phyloP scores from a whole-genome alignment of 2,888 invertebrate species.

The Cheilosia pagana region DNA sequence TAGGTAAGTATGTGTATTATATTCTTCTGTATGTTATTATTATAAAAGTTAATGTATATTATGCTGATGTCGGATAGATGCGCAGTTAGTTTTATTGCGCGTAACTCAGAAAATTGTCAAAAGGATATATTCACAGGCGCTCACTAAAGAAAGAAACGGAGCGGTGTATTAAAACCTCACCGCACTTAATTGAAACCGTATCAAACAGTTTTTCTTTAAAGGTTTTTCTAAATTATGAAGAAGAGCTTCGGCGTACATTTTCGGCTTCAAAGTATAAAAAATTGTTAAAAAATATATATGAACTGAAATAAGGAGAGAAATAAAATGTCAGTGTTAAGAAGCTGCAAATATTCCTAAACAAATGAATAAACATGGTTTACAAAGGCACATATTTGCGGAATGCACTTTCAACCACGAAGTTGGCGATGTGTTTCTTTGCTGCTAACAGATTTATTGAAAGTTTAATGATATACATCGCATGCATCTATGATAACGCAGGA shows the following conservation, averaged over 20 bases:
- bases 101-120: background rate
- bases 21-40: constrained; percentile 1
- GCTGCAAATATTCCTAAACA: background rate
- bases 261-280: background rate
- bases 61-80: constrained; percentile 1
- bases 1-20: constrained; percentile 7
- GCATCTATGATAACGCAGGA: too few relatives aligned
- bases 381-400: too few relatives aligned
- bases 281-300: background rate
- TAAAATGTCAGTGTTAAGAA: background rate
- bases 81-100: background rate
- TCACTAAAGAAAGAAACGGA: background rate
- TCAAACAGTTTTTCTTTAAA: too few relatives aligned
- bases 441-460: too few relatives aligned
- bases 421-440: too few relatives aligned
- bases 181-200: too few relatives aligned
- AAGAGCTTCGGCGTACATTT: too few relatives aligned
- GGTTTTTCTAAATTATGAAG: too few relatives aligned
- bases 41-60: background rate
- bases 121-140: background rate
- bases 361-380: background rate
- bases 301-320: background rate
- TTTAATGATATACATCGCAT: too few relatives aligned
- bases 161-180: too few relatives aligned
- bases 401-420: too few relatives aligned